Evolutionary conservation across 2,888 invertebrate genomes (phyloP).

Genomic region (Lathronympha strigana): DNA sequence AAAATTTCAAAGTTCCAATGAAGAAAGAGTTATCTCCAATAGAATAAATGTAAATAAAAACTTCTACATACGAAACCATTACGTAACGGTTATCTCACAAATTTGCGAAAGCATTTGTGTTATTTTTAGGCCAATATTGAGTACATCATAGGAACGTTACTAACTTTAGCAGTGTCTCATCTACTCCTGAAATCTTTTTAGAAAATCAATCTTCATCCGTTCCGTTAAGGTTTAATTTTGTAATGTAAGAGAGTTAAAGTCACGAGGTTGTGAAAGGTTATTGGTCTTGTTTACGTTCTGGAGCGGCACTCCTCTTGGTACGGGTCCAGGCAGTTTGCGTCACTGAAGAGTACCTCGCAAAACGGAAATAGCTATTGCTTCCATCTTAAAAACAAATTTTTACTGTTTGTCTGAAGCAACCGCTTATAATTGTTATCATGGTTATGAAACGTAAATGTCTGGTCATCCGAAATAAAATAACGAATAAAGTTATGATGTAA

Average conservation of each 20-base stretch:
- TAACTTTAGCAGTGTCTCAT: background rate
- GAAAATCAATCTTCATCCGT: background rate
- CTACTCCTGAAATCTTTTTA: background rate
- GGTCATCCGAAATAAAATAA: no score
- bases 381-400: slow-evolving; percentile 9
- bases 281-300: slow-evolving; percentile 34
- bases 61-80: slow-evolving; percentile 7
- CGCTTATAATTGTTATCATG: no score
- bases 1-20: background rate
- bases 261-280: background rate
- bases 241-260: background rate
- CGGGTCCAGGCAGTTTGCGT: slow-evolving; percentile 45
- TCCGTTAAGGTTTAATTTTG: background rate
- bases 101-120: slow-evolving; percentile 21
- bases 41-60: background rate
- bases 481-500: no score
- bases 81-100: slow-evolving; percentile 34
- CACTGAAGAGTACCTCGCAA: slow-evolving; percentile 37
- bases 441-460: no score
- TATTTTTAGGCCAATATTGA: slow-evolving; percentile 37
- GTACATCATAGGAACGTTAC: slow-evolving; percentile 9
- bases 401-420: background rate
- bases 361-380: slow-evolving; percentile 30
- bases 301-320: slow-evolving; percentile 43
- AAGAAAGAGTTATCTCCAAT: background rate